These are phyloP conservation scores for Caenorhabditis uteleia DNA, from an alignment of 2,888 invertebrate genomes.

Conservation along the genomic window DNA sequence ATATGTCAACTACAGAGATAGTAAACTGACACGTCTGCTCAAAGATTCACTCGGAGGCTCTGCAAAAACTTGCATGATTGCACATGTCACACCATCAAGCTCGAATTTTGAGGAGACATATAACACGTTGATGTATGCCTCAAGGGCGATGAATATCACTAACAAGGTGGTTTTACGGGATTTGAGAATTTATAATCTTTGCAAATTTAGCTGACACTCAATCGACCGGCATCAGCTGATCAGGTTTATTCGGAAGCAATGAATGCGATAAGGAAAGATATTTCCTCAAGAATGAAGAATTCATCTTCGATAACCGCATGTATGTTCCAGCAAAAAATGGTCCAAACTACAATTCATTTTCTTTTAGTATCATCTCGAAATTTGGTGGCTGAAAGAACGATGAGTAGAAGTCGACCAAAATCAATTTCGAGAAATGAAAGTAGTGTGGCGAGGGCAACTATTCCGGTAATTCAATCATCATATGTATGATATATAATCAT, in stretches of 20 bases:
- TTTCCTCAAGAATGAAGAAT: slow-evolving; percentile 49
- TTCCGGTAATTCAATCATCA: slow-evolving; percentile 12
- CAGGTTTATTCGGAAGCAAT: slow-evolving; percentile 60
- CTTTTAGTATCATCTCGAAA: slow-evolving; percentile 20
- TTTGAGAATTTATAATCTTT: slow-evolving; percentile 1
- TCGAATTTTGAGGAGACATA: slow-evolving; percentile 87
- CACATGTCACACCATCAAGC: slow-evolving; percentile 86
- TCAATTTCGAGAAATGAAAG: slow-evolving; percentile 31
- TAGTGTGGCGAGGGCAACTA: slow-evolving; percentile 18
- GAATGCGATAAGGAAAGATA: slow-evolving; percentile 52
- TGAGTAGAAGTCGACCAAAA: slow-evolving; percentile 11
- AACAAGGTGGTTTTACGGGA: slow-evolving; percentile 76
- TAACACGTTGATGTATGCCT: slow-evolving; percentile 91
- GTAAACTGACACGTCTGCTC: slow-evolving; percentile 87
- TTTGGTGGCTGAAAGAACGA: slow-evolving; percentile 10
- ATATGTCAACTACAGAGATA: slow-evolving; percentile 94
- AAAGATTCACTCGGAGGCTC: slow-evolving; percentile 77
- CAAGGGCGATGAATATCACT: slow-evolving; percentile 90
- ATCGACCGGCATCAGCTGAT: slow-evolving; percentile 67
- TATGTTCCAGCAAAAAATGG: slow-evolving; percentile 16
- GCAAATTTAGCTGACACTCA: slow-evolving; percentile 43
- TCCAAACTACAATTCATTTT: not conserved
- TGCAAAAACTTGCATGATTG: slow-evolving; percentile 94
- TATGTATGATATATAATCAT: slow-evolving; percentile 5
- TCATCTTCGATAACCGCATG: slow-evolving; percentile 57